A percentile compares a stretch with the other conserved stretches of the same genome.
Conservation (phyloP, 2,888 invertebrate genomes). For the Steinernema carpocapsae region DNA sequence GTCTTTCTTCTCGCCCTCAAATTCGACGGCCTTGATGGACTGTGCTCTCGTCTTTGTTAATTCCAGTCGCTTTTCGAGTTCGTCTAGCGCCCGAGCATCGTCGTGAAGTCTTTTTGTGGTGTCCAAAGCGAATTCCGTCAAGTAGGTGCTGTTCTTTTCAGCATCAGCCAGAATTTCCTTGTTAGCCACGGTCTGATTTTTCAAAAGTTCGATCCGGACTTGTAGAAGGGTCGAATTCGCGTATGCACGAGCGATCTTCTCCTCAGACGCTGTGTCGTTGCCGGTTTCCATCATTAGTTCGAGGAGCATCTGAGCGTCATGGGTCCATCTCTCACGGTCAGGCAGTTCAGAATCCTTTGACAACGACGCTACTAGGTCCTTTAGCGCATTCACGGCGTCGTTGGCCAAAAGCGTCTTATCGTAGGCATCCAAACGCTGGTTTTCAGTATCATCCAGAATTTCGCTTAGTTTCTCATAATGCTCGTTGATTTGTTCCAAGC, state of each 20-base stretch:
- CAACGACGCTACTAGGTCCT: conserved; percentile 39
- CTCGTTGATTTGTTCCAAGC: conserved; percentile 46
- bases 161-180: neutral
- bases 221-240: conserved; percentile 24
- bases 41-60: neutral
- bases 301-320: conserved; percentile 49
- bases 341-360: conserved; percentile 42
- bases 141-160: neutral
- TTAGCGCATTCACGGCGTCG: conserved; percentile 49
- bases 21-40: conserved; percentile 1
- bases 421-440: conserved; percentile 46
- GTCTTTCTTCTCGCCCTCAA: conserved; percentile 35
- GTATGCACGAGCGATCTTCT: conserved; percentile 45
- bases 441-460: conserved; percentile 45
- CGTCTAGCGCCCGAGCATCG: neutral
- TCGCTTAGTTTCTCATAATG: conserved; percentile 49
- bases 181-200: neutral
- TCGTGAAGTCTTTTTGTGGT: neutral
- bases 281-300: conserved; percentile 49
- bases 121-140: conserved; percentile 4
- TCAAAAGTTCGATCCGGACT: neutral
- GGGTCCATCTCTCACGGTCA: conserved; percentile 43
- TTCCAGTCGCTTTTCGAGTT: conserved; percentile 4
- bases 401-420: conserved; percentile 53
- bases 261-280: conserved; percentile 43